Base-by-base conservation (phyloP, 2,797 vertebrate species). In the Phoxinus dragarum region DNA sequence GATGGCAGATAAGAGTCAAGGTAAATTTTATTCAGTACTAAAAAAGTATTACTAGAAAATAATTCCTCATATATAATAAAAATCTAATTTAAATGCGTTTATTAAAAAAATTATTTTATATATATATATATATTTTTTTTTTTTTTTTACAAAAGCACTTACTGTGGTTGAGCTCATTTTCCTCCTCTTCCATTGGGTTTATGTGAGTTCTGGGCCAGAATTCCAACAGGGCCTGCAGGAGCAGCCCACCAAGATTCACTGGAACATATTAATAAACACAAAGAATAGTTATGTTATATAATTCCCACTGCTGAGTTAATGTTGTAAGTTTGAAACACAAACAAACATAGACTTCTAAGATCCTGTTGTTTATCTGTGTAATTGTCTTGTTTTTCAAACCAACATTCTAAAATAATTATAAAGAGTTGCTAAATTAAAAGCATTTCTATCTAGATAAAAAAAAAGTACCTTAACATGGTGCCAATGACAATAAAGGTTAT, bases 191-290 rank as follows among this genome's bases (percentile, higher is more conserved):
- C 96, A 99, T 96, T 67, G 97, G 97, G 91, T 97, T 98, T 91
- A 97, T 97, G 47, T 99, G 98, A 40, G 98, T 99, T 89, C 98
- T 96, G 88, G 98, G 98, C 98, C 98, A 99, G 92, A 98, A 99
- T 84, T 99, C 98, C 77, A 99, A 93, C 84, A 99, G 94, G 9
- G 98, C 98, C 91, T 99, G 98, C 1, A 99, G 96, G 84, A 99
- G 91, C 86, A 99, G 96, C 56, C 98, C 98, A 59, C 98, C 98
- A 34, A 99, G 95, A 88, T 99, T 99, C 90, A 99, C 98, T 99
- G 92, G 8, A 52, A 66, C 23, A 61, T 16, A 61, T 2, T 1
- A 12, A 23, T 7, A 54, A 36, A 77, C 7, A 42, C 36, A 61
- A 42, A 27, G 7, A 77, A 56, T 0, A 14, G 49, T 56, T 56